These are phyloP conservation scores for Capricornis sumatraensis DNA, from an alignment of 2,113 vertebrate genomes.

Conservation along the genomic window DNA sequence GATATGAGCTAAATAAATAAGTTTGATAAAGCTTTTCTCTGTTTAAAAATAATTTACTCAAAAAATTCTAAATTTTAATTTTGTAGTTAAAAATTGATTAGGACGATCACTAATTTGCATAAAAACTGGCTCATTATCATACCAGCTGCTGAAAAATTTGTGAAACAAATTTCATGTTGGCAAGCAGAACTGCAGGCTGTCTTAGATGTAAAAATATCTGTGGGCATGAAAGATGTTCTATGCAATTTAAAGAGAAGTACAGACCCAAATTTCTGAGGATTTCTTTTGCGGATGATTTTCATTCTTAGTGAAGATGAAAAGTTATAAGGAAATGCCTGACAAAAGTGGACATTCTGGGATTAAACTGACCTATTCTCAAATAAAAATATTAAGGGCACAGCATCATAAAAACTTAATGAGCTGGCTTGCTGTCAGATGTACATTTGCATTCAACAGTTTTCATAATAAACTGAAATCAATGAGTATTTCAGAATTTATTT, in stretches of 20 bases:
- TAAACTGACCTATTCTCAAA: not conserved
- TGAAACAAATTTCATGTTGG: constrained; percentile 47
- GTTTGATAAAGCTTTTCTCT: not conserved
- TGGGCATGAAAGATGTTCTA: constrained; percentile 34
- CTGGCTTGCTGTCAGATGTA: not conserved
- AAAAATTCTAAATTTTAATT: constrained; percentile 19
- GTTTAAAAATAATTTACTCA: constrained; percentile 24
- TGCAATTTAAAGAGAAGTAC: constrained; percentile 25
- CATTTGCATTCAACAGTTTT: not conserved
- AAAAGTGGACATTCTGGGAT: not conserved
- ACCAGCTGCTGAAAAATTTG: constrained; percentile 60
- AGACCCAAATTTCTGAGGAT: not conserved
- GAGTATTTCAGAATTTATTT: not conserved
- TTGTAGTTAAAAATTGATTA: constrained; percentile 55
- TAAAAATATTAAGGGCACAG: not conserved
- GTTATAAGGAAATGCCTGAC: not conserved
- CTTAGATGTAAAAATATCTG: constrained; percentile 63
- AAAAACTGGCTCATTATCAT: constrained; percentile 60
- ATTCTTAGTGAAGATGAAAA: not conserved
- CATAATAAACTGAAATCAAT: not conserved
- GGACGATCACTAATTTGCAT: constrained; percentile 49
- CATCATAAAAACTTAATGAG: not conserved
- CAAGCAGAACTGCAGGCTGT: constrained; percentile 49
- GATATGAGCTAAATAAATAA: not conserved
- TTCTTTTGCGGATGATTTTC: not conserved